Percentiles rank a stretch among this genome's conserved stretches.
Conservation (phyloP, 1,140 invertebrate species). For the Andricus grossulariae region DNA sequence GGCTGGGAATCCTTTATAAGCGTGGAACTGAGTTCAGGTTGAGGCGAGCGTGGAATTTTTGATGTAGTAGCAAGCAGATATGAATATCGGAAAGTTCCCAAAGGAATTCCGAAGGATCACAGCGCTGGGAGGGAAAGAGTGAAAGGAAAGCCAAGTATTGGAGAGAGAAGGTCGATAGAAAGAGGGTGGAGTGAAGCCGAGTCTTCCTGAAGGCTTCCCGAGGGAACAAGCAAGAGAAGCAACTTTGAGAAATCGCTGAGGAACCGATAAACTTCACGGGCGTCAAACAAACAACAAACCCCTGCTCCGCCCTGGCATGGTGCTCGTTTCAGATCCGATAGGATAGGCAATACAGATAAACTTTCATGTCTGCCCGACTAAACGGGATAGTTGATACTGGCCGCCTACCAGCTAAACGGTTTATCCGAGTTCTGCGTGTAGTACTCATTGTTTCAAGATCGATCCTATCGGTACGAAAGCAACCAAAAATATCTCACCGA, state of each 20-base stretch:
- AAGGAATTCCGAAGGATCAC: constrained; percentile 68
- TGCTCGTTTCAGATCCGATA: constrained; percentile 48
- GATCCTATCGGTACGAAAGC: not conserved
- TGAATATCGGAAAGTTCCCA: constrained; percentile 74
- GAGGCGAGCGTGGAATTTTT: constrained; percentile 71
- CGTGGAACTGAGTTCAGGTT: constrained; percentile 54
- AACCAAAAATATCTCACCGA: not conserved
- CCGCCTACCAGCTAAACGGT: constrained; percentile 19
- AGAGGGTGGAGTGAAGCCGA: constrained; percentile 32
- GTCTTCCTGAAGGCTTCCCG: constrained; percentile 18
- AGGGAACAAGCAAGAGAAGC: constrained; percentile 33
- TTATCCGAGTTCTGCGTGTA: constrained; percentile 1
- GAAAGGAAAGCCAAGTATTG: not conserved
- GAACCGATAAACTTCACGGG: constrained; percentile 68
- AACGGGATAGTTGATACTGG: constrained; percentile 16
- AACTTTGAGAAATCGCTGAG: constrained; percentile 67
- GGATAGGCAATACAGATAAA: constrained; percentile 53
- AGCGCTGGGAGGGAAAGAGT: constrained; percentile 28
- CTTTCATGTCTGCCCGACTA: constrained; percentile 21
- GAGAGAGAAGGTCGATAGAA: constrained; percentile 9
- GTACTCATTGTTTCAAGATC: constrained; percentile 26
- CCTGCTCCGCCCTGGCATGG: constrained; percentile 11
- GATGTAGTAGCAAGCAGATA: constrained; percentile 71
- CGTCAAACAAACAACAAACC: constrained; percentile 62
- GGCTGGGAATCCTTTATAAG: constrained; percentile 72